These are phyloP conservation scores for Pelmatolapia mariae DNA, from an alignment of 2,113 vertebrate species.

Conservation along the genomic window DNA sequence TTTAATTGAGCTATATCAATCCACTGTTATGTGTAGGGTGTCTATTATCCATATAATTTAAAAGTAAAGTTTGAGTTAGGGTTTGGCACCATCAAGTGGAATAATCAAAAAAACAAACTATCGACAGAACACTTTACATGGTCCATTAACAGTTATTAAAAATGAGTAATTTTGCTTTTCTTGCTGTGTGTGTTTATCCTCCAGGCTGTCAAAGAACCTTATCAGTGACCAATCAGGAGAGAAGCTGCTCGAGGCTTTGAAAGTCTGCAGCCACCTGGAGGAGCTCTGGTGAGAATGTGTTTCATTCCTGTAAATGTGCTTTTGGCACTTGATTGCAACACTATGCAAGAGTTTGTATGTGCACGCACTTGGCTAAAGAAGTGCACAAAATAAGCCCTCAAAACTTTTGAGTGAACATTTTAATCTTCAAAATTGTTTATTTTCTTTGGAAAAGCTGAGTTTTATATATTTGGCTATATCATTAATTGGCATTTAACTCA, in stretches of 20 bases:
- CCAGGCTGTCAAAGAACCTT: conserved; percentile 77
- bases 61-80: not conserved
- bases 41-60: not conserved
- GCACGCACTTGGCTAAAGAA: not conserved
- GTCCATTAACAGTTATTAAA: not conserved
- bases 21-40: accelerated
- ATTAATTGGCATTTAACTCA: not conserved
- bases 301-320: not conserved
- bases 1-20: not conserved
- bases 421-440: not conserved
- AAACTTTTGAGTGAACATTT: not conserved
- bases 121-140: not conserved
- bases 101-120: not conserved
- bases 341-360: not conserved
- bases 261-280: conserved; percentile 66
- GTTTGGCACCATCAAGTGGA: not conserved
- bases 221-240: conserved; percentile 69
- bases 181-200: not conserved
- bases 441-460: not conserved
- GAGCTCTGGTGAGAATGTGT: conserved; percentile 76
- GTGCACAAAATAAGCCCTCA: not conserved
- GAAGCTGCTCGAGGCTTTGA: conserved; percentile 66
- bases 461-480: not conserved
- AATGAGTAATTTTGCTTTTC: not conserved
- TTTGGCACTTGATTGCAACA: not conserved